Percentiles rank a stretch among this genome's conserved stretches.
These are phyloP conservation scores for Alviniconcha strummeri DNA, from an alignment of 2,888 invertebrate species.

Conservation along the genomic window DNA sequence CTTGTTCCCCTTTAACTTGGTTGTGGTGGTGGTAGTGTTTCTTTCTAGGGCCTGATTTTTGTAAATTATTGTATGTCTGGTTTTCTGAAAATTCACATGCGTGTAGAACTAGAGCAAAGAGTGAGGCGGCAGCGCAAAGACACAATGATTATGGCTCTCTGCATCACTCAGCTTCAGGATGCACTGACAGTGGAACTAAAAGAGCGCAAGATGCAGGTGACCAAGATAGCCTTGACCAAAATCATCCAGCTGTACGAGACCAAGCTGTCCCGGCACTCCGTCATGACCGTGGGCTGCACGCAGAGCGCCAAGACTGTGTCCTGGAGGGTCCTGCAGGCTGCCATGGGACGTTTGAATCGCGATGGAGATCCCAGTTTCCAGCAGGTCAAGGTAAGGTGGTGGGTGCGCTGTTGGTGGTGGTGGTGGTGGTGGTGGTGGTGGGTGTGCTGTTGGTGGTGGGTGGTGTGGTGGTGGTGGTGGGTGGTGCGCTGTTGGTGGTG, in stretches of 20 bases:
- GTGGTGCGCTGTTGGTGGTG: background rate
- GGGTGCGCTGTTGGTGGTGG: too few relatives aligned
- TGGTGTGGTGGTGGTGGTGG: background rate
- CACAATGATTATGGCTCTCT: too few relatives aligned
- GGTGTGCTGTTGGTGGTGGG: background rate
- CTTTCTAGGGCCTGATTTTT: too few relatives aligned
- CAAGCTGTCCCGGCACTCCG: conserved; percentile 90
- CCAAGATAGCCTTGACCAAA: conserved; percentile 80
- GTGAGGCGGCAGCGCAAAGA: too few relatives aligned
- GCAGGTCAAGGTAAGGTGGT: conserved; percentile 62
- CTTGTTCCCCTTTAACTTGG: too few relatives aligned
- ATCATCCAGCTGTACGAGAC: conserved; percentile 91
- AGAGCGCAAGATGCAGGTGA: conserved; percentile 62
- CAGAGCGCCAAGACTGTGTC: conserved; percentile 89
- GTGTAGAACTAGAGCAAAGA: too few relatives aligned
- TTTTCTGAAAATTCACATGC: too few relatives aligned
- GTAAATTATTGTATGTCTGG: too few relatives aligned
- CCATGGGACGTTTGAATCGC: conserved; percentile 77
- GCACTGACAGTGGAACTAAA: conserved; percentile 68
- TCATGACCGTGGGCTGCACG: conserved; percentile 90
- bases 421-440: background rate
- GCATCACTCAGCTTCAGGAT: conserved; percentile 63
- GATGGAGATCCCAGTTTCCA: conserved; percentile 72
- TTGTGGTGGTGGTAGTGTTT: too few relatives aligned
- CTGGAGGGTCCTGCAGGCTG: conserved; percentile 85